Percentiles rank a stretch among this genome's conserved stretches.
phyloP scores from a whole-genome alignment of 2,113 vertebrate species.

The Edolisoma coerulescens region DNA sequence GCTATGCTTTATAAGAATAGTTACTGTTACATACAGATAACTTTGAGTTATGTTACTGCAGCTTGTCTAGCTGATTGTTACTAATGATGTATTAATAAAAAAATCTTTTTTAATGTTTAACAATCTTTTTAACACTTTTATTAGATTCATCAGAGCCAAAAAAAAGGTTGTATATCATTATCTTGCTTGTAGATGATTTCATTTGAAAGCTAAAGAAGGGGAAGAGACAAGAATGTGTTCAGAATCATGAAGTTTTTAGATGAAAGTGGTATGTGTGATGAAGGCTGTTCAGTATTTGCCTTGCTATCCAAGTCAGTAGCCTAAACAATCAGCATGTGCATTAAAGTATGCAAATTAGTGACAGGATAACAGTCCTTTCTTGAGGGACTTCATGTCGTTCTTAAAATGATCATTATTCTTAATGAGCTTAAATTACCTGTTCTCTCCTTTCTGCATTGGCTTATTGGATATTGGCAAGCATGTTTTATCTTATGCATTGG shows the following conservation, averaged over 20 bases:
- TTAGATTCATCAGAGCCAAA: neutral
- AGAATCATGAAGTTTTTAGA: neutral
- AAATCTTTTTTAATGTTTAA: rapidly evolving
- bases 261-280: neutral
- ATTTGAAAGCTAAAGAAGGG: neutral
- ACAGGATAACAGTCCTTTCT: neutral
- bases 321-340: neutral
- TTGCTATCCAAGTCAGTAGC: neutral
- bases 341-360: neutral
- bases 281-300: neutral
- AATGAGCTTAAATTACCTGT: neutral
- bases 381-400: neutral
- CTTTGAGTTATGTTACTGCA: neutral
- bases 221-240: neutral
- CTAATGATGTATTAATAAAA: neutral
- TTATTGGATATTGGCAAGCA: neutral
- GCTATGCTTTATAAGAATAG: neutral
- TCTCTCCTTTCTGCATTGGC: neutral
- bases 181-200: neutral
- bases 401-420: neutral
- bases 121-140: neutral
- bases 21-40: neutral
- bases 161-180: neutral
- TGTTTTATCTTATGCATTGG: neutral
- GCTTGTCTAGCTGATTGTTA: neutral